phyloP scores from a whole-genome alignment of 35 echinoderm and acorn worm species.

The Apostichopus japonicus region DNA sequence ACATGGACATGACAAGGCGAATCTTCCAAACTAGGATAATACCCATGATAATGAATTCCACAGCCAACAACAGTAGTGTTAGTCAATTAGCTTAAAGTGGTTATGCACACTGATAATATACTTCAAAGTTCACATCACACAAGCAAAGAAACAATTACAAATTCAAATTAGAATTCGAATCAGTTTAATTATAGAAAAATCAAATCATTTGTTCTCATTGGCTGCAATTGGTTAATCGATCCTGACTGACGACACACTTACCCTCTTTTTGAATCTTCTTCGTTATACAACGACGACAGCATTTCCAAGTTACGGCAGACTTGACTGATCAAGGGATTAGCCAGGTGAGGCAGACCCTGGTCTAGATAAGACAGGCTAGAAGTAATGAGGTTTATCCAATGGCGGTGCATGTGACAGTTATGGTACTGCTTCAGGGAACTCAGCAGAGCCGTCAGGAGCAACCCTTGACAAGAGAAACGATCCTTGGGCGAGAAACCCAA shows the following conservation, averaged over 20 bases:
- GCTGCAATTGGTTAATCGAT: too few relatives aligned
- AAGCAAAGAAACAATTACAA: too few relatives aligned
- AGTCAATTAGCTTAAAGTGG: too few relatives aligned
- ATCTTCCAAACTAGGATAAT: too few relatives aligned
- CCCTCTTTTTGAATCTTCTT: slow-evolving; percentile 66
- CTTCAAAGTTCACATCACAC: too few relatives aligned
- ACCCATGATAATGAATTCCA: too few relatives aligned
- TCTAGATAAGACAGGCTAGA: slow-evolving; percentile 88
- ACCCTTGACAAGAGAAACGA: slow-evolving; percentile 77
- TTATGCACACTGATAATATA: too few relatives aligned
- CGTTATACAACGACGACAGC: slow-evolving; percentile 72
- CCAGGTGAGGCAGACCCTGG: slow-evolving; percentile 78
- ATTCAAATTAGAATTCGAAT: too few relatives aligned
- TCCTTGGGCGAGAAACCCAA: slow-evolving; percentile 79
- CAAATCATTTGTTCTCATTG: too few relatives aligned
- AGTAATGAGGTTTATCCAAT: slow-evolving; percentile 91
- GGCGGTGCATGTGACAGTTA: slow-evolving; percentile 91
- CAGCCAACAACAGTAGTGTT: too few relatives aligned
- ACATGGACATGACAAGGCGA: too few relatives aligned
- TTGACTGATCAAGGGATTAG: slow-evolving; percentile 80
- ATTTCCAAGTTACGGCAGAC: slow-evolving; percentile 91
- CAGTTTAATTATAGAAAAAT: too few relatives aligned
- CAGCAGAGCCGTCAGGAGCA: slow-evolving; percentile 81
- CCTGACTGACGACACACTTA: slow-evolving; percentile 21
- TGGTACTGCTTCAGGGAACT: slow-evolving; percentile 93